phyloP scores from a whole-genome alignment of 2,113 vertebrate species.

The Malurus cyaneus region DNA sequence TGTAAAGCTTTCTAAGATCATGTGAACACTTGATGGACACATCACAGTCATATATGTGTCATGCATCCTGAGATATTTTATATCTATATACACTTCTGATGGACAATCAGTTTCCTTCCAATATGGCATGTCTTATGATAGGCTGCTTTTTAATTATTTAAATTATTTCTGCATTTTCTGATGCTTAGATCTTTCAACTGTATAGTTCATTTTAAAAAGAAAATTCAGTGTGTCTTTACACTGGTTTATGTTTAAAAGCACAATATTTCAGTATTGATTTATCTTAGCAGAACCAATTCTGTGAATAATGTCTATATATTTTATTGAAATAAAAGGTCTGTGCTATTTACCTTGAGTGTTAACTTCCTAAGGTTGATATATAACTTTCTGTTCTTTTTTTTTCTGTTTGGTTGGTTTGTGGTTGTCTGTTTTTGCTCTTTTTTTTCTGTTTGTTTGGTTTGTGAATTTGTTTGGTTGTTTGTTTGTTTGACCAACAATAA shows the following conservation, averaged over 20 bases:
- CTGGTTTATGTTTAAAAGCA: not conserved
- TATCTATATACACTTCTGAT: conserved; percentile 26
- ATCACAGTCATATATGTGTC: conserved; percentile 42
- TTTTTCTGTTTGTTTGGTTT: not conserved
- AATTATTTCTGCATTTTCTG: conserved; percentile 1
- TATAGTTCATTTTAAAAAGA: not conserved
- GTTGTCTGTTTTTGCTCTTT: not conserved
- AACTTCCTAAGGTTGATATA: not conserved
- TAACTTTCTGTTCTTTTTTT: not conserved
- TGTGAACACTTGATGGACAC: conserved; percentile 32
- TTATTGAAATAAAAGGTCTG: not conserved
- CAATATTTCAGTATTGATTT: not conserved
- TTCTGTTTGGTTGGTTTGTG: too few relatives aligned
- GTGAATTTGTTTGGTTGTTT: not conserved
- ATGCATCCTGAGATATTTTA: not conserved
- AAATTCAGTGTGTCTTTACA: not conserved
- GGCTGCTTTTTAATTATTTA: conserved; percentile 35
- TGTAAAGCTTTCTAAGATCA: conserved; percentile 19
- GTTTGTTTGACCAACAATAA: not conserved
- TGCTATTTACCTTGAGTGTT: not conserved
- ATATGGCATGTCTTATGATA: not conserved
- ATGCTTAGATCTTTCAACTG: not conserved
- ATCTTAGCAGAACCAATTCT: not conserved
- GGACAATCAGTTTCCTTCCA: not conserved
- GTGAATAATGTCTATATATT: not conserved